These are phyloP conservation scores for Nematostella vectensis DNA, from an alignment of 92 coral and sea anemone genomes.

Conservation along the genomic window DNA sequence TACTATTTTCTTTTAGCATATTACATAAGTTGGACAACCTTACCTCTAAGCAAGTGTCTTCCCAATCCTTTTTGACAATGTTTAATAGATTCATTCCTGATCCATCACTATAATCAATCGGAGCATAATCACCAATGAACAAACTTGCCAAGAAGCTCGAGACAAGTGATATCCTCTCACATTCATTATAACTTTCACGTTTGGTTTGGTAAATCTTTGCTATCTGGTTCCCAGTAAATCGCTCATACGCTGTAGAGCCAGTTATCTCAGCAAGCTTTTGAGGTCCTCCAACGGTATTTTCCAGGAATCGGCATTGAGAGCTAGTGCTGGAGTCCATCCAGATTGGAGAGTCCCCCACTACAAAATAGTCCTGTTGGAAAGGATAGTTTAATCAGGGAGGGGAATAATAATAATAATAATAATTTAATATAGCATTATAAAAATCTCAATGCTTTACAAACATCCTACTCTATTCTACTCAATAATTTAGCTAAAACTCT, in stretches of 20 bases:
- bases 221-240: slow-evolving; percentile 95
- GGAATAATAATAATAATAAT: no score
- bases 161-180: slow-evolving; percentile 85
- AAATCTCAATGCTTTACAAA: no score
- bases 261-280: slow-evolving; percentile 71
- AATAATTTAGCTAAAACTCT: no score
- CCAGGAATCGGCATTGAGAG: slow-evolving; percentile 65
- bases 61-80: slow-evolving; percentile 78
- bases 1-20: no score
- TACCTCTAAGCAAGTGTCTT: slow-evolving; percentile 74
- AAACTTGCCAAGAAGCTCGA: slow-evolving; percentile 91
- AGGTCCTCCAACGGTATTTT: slow-evolving; percentile 77
- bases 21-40: no score
- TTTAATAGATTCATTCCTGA: slow-evolving; percentile 97
- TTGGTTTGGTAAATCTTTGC: slow-evolving; percentile 75
- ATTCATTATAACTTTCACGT: slow-evolving; percentile 47
- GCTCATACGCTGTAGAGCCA: slow-evolving; percentile 95
- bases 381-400: not conserved
- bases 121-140: slow-evolving; percentile 84
- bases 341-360: slow-evolving; percentile 74
- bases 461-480: no score
- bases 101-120: slow-evolving; percentile 96
- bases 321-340: slow-evolving; percentile 99
- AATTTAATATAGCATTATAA: no score
- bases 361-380: slow-evolving; percentile 58